Evolutionary conservation across 2,888 invertebrate species (phyloP).

Genomic region (Isoperla grammatica): DNA sequence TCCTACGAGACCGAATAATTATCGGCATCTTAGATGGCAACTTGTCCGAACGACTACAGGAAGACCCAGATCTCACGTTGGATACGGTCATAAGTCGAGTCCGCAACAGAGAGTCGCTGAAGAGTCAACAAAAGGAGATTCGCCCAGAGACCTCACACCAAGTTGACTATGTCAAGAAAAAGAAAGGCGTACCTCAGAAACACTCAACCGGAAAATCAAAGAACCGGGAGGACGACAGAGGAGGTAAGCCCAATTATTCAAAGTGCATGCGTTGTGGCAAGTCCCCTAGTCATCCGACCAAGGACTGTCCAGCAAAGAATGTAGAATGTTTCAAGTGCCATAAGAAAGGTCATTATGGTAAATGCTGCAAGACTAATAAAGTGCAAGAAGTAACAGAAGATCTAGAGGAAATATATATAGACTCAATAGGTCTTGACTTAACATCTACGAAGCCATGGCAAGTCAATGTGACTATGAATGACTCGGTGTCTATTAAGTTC

Average conservation of each 20-base stretch:
- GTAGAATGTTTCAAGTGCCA: too few relatives aligned
- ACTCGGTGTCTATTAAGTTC: background rate
- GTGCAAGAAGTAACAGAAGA: background rate
- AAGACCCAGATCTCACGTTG: constrained; percentile 30
- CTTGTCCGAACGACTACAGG: constrained; percentile 32
- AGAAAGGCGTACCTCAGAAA: background rate
- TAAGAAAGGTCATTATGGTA: too few relatives aligned
- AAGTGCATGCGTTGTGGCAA: background rate
- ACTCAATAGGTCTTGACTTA: background rate
- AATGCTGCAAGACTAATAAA: background rate
- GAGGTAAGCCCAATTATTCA: too few relatives aligned
- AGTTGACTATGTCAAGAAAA: background rate
- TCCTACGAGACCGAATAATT: constrained; percentile 34
- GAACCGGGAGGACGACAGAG: too few relatives aligned
- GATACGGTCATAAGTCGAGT: constrained; percentile 30
- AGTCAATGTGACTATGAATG: background rate
- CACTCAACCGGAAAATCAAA: too few relatives aligned
- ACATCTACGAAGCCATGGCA: background rate
- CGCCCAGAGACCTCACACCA: background rate
- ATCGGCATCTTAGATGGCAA: constrained; percentile 33
- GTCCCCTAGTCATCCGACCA: background rate
- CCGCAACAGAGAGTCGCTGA: constrained; percentile 29
- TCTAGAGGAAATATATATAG: background rate
- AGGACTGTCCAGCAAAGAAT: background rate
- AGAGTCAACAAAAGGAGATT: constrained; percentile 19